Evolutionary conservation across 2,113 vertebrate species (phyloP).

Genomic region (Myiopsitta monachus): DNA sequence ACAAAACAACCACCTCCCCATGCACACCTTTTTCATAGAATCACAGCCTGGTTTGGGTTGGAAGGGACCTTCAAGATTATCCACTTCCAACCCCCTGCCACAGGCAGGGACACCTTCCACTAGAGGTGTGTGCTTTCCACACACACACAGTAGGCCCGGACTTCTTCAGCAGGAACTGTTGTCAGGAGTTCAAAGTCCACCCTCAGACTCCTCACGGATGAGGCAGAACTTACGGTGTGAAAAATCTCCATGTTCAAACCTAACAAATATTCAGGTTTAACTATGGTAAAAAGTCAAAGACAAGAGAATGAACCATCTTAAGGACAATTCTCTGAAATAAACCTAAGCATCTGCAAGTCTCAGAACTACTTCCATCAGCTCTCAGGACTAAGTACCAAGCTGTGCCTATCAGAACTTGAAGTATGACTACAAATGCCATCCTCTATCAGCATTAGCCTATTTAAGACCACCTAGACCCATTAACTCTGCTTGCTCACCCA

Average conservation of each 20-base stretch:
- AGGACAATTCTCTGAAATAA: background rate
- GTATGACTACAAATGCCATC: background rate
- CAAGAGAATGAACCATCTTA: background rate
- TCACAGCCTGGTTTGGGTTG: background rate
- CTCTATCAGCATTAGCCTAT: background rate
- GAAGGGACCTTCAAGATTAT: background rate
- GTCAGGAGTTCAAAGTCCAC: background rate
- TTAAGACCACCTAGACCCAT: background rate
- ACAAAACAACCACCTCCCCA: background rate
- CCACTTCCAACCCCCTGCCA: background rate
- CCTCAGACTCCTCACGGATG: background rate
- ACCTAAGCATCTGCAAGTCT: background rate
- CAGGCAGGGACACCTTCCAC: background rate
- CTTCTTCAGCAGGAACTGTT: background rate
- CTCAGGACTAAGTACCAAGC: background rate
- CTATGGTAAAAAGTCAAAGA: background rate
- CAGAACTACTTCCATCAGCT: background rate
- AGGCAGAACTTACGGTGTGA: background rate
- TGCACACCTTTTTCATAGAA: background rate
- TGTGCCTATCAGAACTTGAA: background rate
- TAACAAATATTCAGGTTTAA: background rate
- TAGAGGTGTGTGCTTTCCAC: background rate
- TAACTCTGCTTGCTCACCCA: background rate
- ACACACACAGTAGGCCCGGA: background rate
- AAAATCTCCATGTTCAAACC: background rate